Percentiles rank a stretch among this genome's conserved stretches.
Evolutionary conservation across 2,113 vertebrate genomes (phyloP).

Genomic region (Urocitellus parryii): DNA sequence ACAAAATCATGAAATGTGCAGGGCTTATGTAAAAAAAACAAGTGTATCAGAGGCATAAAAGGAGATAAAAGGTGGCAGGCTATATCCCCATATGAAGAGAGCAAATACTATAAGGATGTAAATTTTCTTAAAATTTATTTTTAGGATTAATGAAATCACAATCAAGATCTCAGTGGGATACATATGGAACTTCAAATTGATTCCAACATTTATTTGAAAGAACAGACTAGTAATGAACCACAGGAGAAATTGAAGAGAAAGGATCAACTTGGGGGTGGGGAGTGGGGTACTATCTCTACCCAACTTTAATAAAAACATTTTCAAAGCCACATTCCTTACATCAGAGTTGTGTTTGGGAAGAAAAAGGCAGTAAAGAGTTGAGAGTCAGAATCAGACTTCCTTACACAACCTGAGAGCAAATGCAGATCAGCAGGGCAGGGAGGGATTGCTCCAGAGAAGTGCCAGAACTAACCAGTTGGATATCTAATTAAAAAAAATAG

Average conservation of each 20-base stretch:
- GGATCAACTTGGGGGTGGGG: not conserved
- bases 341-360: not conserved
- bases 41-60: not conserved
- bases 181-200: not conserved
- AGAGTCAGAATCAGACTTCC: not conserved
- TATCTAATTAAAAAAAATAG: not conserved
- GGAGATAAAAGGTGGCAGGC: not conserved
- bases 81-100: not conserved
- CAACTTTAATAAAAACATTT: not conserved
- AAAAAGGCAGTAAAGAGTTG: not conserved
- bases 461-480: not conserved
- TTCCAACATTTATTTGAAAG: not conserved
- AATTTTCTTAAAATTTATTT: slow-evolving; percentile 25
- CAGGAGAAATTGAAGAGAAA: slow-evolving; percentile 3
- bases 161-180: not conserved
- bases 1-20: not conserved
- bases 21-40: not conserved
- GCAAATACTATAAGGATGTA: not conserved
- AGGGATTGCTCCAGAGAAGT: not conserved
- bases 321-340: not conserved
- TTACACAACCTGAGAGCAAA: rapidly evolving
- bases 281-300: not conserved
- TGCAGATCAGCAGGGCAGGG: not conserved
- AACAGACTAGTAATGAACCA: not conserved
- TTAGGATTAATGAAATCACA: slow-evolving; percentile 8